Conservation (phyloP, 1,140 invertebrate genomes). For the Conus betulinus region DNA sequence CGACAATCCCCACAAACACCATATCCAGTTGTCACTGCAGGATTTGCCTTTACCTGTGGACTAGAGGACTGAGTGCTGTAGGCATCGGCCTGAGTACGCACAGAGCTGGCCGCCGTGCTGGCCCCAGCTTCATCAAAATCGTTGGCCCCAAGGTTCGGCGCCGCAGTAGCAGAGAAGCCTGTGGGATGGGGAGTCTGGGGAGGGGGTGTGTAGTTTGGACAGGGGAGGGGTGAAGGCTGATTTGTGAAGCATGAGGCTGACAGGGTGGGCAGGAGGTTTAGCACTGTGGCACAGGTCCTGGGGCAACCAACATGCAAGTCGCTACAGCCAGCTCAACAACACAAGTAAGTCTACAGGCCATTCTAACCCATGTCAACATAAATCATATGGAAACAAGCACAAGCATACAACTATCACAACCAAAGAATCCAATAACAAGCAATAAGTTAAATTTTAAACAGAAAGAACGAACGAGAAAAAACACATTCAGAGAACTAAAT, state of each 20-base stretch:
- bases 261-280: constrained; percentile 8
- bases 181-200: constrained; percentile 48
- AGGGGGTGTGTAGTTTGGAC: constrained; percentile 43
- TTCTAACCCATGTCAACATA: too few species aligned
- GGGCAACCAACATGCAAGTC: too few species aligned
- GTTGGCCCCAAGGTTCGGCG: constrained; percentile 25
- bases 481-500: too few species aligned
- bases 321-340: too few species aligned
- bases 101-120: constrained; percentile 26
- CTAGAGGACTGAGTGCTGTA: neutral
- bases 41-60: neutral
- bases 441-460: too few species aligned
- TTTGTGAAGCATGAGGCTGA: constrained; percentile 39
- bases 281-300: neutral
- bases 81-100: constrained; percentile 12
- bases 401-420: too few species aligned
- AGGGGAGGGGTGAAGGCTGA: constrained; percentile 66
- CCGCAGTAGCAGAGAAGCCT: constrained; percentile 40
- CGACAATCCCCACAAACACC: too few species aligned
- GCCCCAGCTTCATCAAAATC: constrained; percentile 29
- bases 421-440: too few species aligned
- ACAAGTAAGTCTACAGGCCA: too few species aligned
- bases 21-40: too few species aligned
- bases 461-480: too few species aligned
- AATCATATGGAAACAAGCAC: too few species aligned